phyloP scores from a whole-genome alignment of 2,113 vertebrate genomes.

The Pao palembangensis region DNA sequence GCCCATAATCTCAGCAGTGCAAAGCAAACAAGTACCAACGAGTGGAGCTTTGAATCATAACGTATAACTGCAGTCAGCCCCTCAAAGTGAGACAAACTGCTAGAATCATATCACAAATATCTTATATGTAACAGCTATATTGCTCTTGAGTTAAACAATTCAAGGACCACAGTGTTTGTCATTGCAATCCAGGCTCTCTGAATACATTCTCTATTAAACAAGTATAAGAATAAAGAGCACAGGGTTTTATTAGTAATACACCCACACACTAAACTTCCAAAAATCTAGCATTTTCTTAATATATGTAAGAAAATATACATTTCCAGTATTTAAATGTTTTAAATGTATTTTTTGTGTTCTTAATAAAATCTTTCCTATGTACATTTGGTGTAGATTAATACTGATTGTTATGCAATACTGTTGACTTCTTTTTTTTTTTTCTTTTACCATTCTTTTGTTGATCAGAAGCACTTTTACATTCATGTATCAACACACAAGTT shows the following conservation, averaged over 20 bases:
- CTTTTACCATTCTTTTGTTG: slow-evolving; percentile 56
- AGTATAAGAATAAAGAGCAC: slow-evolving; percentile 65
- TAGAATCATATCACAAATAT: slow-evolving; percentile 42
- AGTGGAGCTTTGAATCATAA: slow-evolving; percentile 42
- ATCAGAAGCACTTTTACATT: slow-evolving; percentile 73
- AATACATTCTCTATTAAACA: slow-evolving; percentile 70
- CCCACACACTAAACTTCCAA: slow-evolving; percentile 55
- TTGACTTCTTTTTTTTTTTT: slow-evolving; percentile 41
- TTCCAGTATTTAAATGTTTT: slow-evolving; percentile 58
- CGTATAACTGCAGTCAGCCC: slow-evolving; percentile 35
- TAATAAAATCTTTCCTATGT: slow-evolving; percentile 70
- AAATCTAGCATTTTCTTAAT: slow-evolving; percentile 58
- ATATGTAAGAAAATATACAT: slow-evolving; percentile 75
- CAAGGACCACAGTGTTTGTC: slow-evolving; percentile 71
- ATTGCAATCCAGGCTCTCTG: slow-evolving; percentile 52
- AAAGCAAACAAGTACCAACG: slow-evolving; percentile 54
- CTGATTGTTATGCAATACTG: slow-evolving; percentile 73
- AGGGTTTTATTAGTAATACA: slow-evolving; percentile 50
- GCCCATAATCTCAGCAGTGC: slow-evolving; percentile 48
- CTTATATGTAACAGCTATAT: slow-evolving; percentile 55
- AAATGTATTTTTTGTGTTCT: slow-evolving; percentile 30
- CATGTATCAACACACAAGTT: slow-evolving; percentile 60
- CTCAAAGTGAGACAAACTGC: slow-evolving; percentile 37
- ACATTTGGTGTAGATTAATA: slow-evolving; percentile 71
- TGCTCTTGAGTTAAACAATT: slow-evolving; percentile 69